Evolutionary conservation across 1,140 invertebrate species (phyloP), one percentile per base, ranked within the genome.

Genomic region (Antheraea pernyi): DNA sequence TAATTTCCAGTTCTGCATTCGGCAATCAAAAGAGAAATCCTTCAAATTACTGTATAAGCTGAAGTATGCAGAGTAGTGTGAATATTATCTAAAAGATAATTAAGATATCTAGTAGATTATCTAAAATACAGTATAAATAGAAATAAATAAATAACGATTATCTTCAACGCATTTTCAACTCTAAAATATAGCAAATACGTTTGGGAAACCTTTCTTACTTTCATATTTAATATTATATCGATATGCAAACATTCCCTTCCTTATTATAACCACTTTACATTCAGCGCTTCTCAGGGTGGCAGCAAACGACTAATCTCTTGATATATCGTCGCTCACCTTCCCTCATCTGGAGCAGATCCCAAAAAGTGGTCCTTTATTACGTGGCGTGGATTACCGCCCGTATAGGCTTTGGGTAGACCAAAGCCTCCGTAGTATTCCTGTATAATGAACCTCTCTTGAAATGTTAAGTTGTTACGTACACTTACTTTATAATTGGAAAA

Each of bases 311-410:
- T 91, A 91, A 91, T 91, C 88, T 88, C 78, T 80, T 89, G 86
- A 89, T 91, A 89, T 88, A 91, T 91, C 83, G 86, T 71, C 83
- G 80, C 84, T 89, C 83, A 88, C 86, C 88, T 89, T 84, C 79
- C 79, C 85, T 85, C 86, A 87, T 89, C 84, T 85, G 60, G 68
- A 82, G 82, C 83, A 82, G 81, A 87, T 88, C 59, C 79, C 78
- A 83, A 89, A 89, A 87, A 89, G 86, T 88, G 80, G 79, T 80
- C 80, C 80, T 89, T 91, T 88, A 87, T 88, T 86, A 86, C 82
- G 68, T 70, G 73, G 80, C 79, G 75, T 82, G 81, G 84, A 85
- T 86, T 82, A 85, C 81, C 67, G 67, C 72, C 74, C 74, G 70
- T 74, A 78, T 74, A 73, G 71, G 68, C 73, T 68, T 48, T 59